Conservation (phyloP, 2,888 invertebrate species). For the Orchesella flavescens region DNA sequence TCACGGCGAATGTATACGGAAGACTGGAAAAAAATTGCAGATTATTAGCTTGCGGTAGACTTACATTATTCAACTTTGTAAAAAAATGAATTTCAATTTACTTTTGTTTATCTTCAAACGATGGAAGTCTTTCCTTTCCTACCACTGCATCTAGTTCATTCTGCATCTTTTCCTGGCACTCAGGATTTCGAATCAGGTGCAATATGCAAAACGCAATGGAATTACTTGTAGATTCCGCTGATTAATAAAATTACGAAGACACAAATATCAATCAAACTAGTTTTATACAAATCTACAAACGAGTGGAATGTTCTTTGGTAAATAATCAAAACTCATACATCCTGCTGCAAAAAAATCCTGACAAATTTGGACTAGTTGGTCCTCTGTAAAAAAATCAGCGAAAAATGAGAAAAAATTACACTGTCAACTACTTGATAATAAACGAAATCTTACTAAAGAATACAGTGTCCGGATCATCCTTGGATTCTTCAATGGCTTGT, state of each 20-base stretch:
- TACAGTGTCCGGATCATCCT: slow-evolving; percentile 46
- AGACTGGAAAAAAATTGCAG: slow-evolving; percentile 73
- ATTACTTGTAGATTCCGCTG: slow-evolving; percentile 67
- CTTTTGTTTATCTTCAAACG: slow-evolving; percentile 58
- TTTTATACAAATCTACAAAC: no score
- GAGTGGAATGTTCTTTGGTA: no score
- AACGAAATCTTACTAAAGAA: slow-evolving; percentile 64
- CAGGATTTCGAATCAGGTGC: slow-evolving; percentile 67
- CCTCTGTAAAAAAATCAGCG: slow-evolving; percentile 63
- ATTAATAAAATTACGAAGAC: not conserved
- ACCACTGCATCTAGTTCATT: slow-evolving; percentile 62
- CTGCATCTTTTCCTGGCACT: slow-evolving; percentile 62
- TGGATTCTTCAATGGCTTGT: slow-evolving; percentile 66
- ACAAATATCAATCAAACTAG: not conserved
- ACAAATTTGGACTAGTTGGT: slow-evolving; percentile 66
- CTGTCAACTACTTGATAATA: slow-evolving; percentile 6
- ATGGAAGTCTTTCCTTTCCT: slow-evolving; percentile 54
- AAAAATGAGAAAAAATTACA: no score
- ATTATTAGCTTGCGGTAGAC: no score
- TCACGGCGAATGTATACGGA: slow-evolving; percentile 77
- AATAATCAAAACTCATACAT: slow-evolving; percentile 19
- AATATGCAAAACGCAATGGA: slow-evolving; percentile 65
- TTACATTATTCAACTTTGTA: no score
- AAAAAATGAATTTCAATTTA: not conserved
- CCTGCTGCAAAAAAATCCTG: slow-evolving; percentile 70